Evolutionary conservation across 2,888 invertebrate genomes (phyloP).

Genomic region (Synanthedon vespiformis): DNA sequence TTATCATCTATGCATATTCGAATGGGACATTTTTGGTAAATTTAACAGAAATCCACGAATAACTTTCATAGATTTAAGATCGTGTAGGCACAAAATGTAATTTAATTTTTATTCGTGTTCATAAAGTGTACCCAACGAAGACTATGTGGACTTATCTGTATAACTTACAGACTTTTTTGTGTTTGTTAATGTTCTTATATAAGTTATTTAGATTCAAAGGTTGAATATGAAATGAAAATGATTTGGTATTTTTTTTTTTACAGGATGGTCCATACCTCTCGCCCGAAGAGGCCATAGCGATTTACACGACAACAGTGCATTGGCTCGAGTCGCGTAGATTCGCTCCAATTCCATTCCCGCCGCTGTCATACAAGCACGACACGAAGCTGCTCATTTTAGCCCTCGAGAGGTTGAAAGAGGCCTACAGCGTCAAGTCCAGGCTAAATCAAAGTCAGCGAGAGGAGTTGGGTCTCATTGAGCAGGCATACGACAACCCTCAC

Average conservation of each 20-base stretch:
- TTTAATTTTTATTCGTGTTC: no score
- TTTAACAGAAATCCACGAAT: no score
- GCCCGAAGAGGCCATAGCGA: conserved; percentile 99
- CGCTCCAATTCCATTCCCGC: conserved; percentile 99
- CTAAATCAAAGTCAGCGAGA: conserved; percentile 99
- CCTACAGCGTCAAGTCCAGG: conserved; percentile 96
- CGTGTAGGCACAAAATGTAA: no score
- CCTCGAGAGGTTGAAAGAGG: conserved; percentile 95
- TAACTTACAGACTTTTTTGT: no score
- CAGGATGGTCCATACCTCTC: conserved; percentile 99
- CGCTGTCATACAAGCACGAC: conserved; percentile 99
- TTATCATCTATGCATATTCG: no score
- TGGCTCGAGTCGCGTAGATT: conserved; percentile 99
- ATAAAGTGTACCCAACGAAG: no score
- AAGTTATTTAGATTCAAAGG: neutral
- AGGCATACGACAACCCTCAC: conserved; percentile 99
- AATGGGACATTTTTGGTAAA: no score
- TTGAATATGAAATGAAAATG: no score
- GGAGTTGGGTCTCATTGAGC: conserved; percentile 98
- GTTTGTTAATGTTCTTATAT: no score
- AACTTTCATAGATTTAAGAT: no score
- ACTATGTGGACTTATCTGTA: no score
- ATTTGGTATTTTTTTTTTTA: neutral
- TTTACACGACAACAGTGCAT: conserved; percentile 99
- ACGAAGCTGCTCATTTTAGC: conserved; percentile 98